Base-by-base conservation (phyloP, 2,113 vertebrate genomes). In the Dinomys branickii region DNA sequence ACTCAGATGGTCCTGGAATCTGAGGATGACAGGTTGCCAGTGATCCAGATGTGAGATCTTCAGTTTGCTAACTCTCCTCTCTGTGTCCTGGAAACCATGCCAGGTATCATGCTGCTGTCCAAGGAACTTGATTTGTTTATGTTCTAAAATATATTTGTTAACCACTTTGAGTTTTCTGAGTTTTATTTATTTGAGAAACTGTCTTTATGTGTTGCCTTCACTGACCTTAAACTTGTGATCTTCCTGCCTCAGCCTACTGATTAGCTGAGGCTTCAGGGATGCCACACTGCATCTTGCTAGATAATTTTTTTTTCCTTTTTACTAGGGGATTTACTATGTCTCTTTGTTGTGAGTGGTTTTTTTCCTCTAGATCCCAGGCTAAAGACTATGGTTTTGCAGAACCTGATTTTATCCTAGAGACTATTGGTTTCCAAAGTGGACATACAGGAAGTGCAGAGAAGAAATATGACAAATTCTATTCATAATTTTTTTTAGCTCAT, bases 41-140 rank as follows among this genome's bases (percentile, higher is more conserved):
- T 99, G 89, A 99, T 99, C 96, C 99, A 99, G 98, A 99, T 99
- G 99, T 99, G 99, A 99, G 99, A 99, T 92, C 98, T 99, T 9
- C 99, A 99, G 65, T 99, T 99, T 95, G 99, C 99, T 33, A 99
- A 99, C 67, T 99, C 99, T 0, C 99, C 99, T 0, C 98, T 99
- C 22, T 99, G 99, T 96, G 99, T 99, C 94, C 98, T 99, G 16
- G 99, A 99, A 99, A 98, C 97, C 99, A 99, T 97, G 99, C 99
- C 5, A 99, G 99, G 99, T 99, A 99, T 71, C 10, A 1, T 96
- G 38, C 12, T 69, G 0, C 75, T 78, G 69, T 77, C 17, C 30
- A 85, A 65, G 28, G n/a, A n/a, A 30, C 41, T 89, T 86, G 11
- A 85, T 73, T 77, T 67, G 2, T 91, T 89, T 63, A 56, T 87